Evolutionary conservation across 2,797 vertebrate species (phyloP).

Genomic region (Enteromius anoplus): DNA sequence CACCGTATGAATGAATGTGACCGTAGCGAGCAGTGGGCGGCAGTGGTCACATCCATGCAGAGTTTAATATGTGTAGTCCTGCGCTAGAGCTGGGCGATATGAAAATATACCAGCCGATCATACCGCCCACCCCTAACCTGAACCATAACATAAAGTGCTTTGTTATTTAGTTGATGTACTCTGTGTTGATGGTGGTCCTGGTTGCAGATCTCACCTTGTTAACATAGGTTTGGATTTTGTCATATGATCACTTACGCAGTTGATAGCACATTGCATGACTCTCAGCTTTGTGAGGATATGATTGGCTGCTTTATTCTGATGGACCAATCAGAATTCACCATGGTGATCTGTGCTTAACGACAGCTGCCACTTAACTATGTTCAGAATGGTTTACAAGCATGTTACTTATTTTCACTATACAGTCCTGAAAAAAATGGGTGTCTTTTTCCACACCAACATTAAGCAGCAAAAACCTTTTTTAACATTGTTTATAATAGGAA

Average conservation of each 20-base stretch:
- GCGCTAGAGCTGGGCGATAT: constrained; percentile 24
- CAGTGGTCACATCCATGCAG: constrained; percentile 21
- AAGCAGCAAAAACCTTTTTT: neutral
- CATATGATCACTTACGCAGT: neutral
- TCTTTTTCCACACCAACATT: neutral
- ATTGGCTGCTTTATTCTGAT: constrained; percentile 26
- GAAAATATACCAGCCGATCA: neutral
- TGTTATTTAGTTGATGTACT: neutral
- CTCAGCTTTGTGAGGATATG: constrained; percentile 16
- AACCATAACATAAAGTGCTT: neutral
- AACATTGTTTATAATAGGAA: constrained; percentile 3
- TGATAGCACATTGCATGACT: neutral
- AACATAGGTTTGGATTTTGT: neutral
- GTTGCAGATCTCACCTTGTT: neutral
- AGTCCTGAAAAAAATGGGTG: neutral
- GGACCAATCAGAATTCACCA: neutral
- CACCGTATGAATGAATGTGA: constrained; percentile 8
- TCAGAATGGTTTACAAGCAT: neutral
- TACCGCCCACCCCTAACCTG: constrained; percentile 6
- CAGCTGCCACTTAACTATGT: neutral
- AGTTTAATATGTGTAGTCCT: neutral
- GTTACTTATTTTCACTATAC: neutral
- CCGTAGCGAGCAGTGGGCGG: neutral
- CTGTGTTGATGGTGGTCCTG: neutral
- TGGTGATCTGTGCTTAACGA: neutral